Evolutionary conservation across 2,797 vertebrate genomes (phyloP).

Genomic region (Liparis tanakae): DNA sequence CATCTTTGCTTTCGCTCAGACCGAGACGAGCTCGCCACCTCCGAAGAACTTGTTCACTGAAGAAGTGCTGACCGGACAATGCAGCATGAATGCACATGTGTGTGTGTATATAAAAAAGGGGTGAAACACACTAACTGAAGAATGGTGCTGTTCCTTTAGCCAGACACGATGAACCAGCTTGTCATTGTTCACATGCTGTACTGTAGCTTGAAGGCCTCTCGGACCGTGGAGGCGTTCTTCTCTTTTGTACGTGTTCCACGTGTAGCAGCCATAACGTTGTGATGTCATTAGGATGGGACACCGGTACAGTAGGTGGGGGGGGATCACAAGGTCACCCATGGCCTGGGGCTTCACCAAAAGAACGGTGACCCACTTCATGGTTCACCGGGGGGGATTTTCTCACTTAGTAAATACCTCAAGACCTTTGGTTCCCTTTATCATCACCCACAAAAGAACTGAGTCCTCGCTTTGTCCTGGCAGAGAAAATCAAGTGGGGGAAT

Average conservation of each 20-base stretch:
- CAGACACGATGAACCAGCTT: slow-evolving; percentile 57
- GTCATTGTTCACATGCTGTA: slow-evolving; percentile 67
- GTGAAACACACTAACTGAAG: slow-evolving; percentile 64
- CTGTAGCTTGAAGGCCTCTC: slow-evolving; percentile 63
- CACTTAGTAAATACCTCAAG: slow-evolving; percentile 29
- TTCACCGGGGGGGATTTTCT: slow-evolving; percentile 29
- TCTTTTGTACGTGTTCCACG: slow-evolving; percentile 55
- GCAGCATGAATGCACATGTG: slow-evolving; percentile 81
- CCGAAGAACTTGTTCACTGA: slow-evolving; percentile 58
- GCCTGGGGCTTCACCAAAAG: slow-evolving; percentile 79
- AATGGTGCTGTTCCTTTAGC: slow-evolving; percentile 80
- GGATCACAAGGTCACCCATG: slow-evolving; percentile 57
- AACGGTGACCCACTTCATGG: slow-evolving; percentile 53
- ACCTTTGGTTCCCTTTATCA: slow-evolving; percentile 16
- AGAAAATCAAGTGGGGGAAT: slow-evolving; percentile 10
- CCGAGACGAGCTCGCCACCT: slow-evolving; percentile 32
- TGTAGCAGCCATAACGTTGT: slow-evolving; percentile 78
- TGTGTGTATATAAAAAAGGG: slow-evolving; percentile 45
- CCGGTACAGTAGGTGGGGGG: slow-evolving; percentile 39
- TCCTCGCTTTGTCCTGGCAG: slow-evolving; percentile 17
- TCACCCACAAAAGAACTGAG: slow-evolving; percentile 35
- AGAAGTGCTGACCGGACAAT: slow-evolving; percentile 68
- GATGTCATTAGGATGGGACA: slow-evolving; percentile 73
- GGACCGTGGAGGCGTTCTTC: slow-evolving; percentile 26
- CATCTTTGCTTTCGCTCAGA: slow-evolving; percentile 49